These are phyloP conservation scores for Pogonomyrmex barbatus DNA, from an alignment of 1,140 invertebrate genomes.

Conservation along the genomic window DNA sequence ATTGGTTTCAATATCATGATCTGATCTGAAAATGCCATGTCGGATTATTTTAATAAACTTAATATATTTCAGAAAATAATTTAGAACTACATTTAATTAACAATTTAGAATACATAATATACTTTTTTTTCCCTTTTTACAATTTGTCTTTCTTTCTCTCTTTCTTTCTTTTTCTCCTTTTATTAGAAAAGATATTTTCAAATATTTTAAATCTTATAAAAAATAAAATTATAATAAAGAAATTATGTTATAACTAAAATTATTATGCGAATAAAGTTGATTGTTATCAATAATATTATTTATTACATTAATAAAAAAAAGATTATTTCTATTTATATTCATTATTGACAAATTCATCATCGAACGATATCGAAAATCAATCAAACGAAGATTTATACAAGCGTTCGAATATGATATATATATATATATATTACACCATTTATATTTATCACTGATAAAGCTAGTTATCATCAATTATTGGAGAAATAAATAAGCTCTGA, in stretches of 20 bases:
- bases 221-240: neutral
- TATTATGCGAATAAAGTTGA: neutral
- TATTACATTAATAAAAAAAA: neutral
- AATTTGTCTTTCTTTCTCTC: neutral
- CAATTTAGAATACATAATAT: neutral
- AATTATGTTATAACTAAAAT: neutral
- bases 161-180: neutral
- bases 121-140: no score
- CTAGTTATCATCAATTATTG: neutral
- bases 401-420: neutral
- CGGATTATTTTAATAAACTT: neutral
- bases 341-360: neutral
- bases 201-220: neutral
- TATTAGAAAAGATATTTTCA: neutral
- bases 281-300: neutral
- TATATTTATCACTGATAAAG: neutral
- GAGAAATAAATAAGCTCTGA: no score
- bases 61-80: constrained; percentile 1
- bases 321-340: neutral
- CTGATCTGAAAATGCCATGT: neutral
- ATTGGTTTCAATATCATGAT: constrained; percentile 25
- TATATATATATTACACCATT: neutral
- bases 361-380: neutral
- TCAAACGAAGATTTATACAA: constrained; percentile 7
- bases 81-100: no score